These are phyloP conservation scores for Vulpes lagopus DNA, from an alignment of 2,113 vertebrate species.

Conservation along the genomic window DNA sequence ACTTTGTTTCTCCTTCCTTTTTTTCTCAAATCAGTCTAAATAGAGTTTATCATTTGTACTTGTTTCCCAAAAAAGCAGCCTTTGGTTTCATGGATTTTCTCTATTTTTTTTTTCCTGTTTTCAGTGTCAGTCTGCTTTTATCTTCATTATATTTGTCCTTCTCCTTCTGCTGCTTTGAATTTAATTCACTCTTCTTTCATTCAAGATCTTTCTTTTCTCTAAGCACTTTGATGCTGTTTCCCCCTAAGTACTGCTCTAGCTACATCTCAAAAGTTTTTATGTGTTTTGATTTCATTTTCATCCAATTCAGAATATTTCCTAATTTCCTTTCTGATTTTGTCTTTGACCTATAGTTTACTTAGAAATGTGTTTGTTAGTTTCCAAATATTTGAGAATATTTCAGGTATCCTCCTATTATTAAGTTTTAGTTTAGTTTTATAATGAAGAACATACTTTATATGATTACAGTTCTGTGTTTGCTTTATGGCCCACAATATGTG, in stretches of 20 bases:
- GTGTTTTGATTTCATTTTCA: conserved; percentile 15
- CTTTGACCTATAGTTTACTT: neutral
- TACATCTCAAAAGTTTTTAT: neutral
- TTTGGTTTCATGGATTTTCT: neutral
- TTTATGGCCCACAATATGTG: neutral
- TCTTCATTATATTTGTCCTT: neutral
- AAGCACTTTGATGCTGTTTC: neutral
- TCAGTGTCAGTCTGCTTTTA: neutral
- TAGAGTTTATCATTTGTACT: neutral
- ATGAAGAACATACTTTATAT: neutral
- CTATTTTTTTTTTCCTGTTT: neutral
- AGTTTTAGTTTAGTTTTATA: conserved; percentile 38
- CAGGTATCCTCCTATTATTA: neutral
- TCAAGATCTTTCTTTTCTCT: neutral
- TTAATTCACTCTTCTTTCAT: neutral
- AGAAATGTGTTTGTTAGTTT: neutral
- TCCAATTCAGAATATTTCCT: neutral
- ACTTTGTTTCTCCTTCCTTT: neutral
- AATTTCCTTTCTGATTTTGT: neutral
- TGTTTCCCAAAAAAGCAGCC: neutral
- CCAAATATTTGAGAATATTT: neutral
- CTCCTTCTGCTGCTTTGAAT: neutral
- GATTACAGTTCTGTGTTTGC: neutral
- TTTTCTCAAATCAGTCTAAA: neutral
- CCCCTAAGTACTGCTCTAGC: neutral